phyloP scores from a whole-genome alignment of 2,888 invertebrate genomes.

The Hypomecis punctinalis region DNA sequence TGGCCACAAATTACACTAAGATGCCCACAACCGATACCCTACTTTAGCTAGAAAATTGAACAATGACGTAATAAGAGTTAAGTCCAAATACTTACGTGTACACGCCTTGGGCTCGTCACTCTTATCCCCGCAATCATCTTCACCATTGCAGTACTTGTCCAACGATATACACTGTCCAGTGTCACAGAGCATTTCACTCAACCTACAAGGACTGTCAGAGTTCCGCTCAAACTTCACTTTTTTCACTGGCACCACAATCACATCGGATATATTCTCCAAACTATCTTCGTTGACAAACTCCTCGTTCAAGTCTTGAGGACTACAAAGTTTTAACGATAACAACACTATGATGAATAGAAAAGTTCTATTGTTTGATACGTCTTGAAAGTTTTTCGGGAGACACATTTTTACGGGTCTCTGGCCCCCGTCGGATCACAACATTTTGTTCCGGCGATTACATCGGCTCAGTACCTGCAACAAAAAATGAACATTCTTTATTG shows the following conservation, averaged over 20 bases:
- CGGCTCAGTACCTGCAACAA: slow-evolving; percentile 64
- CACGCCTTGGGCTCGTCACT: slow-evolving; percentile 91
- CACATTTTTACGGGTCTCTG: slow-evolving; percentile 65
- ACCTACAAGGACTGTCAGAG: slow-evolving; percentile 75
- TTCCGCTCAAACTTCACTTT: slow-evolving; percentile 67
- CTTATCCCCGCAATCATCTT: slow-evolving; percentile 91
- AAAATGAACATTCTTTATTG: slow-evolving; percentile 18
- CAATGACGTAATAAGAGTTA: too few species aligned
- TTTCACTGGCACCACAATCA: slow-evolving; percentile 64
- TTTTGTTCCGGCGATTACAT: slow-evolving; percentile 48
- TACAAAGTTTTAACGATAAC: slow-evolving; percentile 75
- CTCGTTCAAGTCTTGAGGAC: slow-evolving; percentile 77
- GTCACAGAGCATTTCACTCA: slow-evolving; percentile 86
- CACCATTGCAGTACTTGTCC: slow-evolving; percentile 91
- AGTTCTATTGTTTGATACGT: slow-evolving; percentile 71
- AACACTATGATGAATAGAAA: slow-evolving; percentile 76
- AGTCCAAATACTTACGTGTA: slow-evolving; percentile 87
- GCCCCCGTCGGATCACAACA: slow-evolving; percentile 66
- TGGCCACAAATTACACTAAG: too few species aligned
- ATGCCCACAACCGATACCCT: too few species aligned
- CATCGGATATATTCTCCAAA: slow-evolving; percentile 60
- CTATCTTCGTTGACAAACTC: slow-evolving; percentile 76
- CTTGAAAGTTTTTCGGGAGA: slow-evolving; percentile 66
- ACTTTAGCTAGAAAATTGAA: too few species aligned
- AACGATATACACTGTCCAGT: slow-evolving; percentile 89